Evolutionary conservation across 2,113 vertebrate species (phyloP).

Genomic region (Bungarus multicinctus): DNA sequence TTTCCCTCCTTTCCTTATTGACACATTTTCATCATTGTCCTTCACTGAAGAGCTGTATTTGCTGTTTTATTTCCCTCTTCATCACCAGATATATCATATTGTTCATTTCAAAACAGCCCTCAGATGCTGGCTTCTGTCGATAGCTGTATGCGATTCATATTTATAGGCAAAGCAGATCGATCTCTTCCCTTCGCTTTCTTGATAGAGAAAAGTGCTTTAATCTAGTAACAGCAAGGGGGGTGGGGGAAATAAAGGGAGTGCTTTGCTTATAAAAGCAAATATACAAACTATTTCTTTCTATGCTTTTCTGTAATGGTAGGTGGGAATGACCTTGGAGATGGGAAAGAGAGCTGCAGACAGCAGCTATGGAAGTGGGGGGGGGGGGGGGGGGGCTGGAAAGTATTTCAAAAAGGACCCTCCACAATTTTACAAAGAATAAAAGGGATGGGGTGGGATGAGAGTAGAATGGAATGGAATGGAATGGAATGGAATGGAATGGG

Average conservation of each 20-base stretch:
- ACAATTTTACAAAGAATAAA: background rate
- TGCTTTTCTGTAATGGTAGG: background rate
- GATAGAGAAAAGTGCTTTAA: conserved; percentile 15
- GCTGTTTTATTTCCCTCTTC: background rate
- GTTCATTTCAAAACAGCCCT: conserved; percentile 13
- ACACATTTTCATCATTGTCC: background rate
- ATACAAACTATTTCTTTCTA: conserved; percentile 24
- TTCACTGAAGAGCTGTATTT: background rate
- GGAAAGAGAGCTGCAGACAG: background rate
- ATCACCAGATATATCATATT: background rate
- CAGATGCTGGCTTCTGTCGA: background rate
- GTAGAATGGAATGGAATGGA: no score
- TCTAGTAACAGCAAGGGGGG: fast-evolving
- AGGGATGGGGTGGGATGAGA: background rate
- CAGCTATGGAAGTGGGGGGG: background rate
- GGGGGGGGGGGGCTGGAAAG: background rate
- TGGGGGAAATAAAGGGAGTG: background rate
- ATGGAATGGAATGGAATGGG: no score
- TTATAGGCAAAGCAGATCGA: conserved; percentile 8
- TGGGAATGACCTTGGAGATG: background rate
- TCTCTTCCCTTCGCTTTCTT: background rate
- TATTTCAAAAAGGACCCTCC: background rate
- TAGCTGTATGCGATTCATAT: conserved; percentile 26
- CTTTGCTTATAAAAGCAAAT: background rate
- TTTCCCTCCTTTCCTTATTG: background rate